Evolutionary conservation across 2,113 vertebrate genomes (phyloP).

Genomic region (Etheostoma spectabile): DNA sequence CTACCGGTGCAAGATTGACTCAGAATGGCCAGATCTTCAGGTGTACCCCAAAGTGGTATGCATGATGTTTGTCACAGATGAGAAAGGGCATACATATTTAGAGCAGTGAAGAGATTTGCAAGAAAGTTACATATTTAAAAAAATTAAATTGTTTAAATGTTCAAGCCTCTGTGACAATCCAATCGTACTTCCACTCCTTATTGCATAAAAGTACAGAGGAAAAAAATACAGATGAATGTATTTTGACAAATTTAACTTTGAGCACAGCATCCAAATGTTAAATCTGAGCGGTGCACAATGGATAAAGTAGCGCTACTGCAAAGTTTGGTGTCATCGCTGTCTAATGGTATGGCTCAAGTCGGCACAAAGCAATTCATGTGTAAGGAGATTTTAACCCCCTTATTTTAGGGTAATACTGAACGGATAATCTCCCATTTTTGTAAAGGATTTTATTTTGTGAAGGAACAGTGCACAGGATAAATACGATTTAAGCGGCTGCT

Average conservation of each 20-base stretch:
- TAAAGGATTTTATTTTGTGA: constrained; percentile 4
- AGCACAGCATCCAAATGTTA: background rate
- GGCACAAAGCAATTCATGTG: background rate
- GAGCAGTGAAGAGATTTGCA: background rate
- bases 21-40: background rate
- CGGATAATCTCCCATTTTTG: background rate
- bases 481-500: background rate
- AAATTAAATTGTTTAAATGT: background rate
- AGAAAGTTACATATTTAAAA: background rate
- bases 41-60: background rate
- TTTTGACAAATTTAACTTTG: background rate
- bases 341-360: background rate
- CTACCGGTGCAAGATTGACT: constrained; percentile 45
- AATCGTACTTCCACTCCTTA: background rate
- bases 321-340: background rate
- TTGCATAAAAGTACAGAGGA: background rate
- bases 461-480: background rate
- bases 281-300: background rate
- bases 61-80: background rate
- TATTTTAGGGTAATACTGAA: background rate
- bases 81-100: background rate
- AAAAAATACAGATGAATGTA: background rate
- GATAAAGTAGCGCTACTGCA: background rate
- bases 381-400: background rate
- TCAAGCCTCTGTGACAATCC: background rate